Percentiles rank a stretch among this genome's conserved stretches.
Evolutionary conservation across 2,797 vertebrate genomes (phyloP).

Genomic region (Megalops cyprinoides): DNA sequence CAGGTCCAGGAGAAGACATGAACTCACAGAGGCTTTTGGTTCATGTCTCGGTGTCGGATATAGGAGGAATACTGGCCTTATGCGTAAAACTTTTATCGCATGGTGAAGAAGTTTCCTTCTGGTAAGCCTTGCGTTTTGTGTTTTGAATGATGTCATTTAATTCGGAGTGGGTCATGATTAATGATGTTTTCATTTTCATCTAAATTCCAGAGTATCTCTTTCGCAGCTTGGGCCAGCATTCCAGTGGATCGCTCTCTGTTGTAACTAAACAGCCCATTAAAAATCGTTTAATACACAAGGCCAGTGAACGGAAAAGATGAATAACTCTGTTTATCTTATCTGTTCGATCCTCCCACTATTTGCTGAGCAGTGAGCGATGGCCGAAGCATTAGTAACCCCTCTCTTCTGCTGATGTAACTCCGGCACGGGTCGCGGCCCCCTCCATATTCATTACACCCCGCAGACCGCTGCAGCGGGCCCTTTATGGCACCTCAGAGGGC

Average conservation of each 20-base stretch:
- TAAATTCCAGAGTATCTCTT: background rate
- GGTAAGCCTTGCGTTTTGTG: background rate
- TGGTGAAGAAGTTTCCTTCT: conserved; percentile 30
- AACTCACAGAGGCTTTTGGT: background rate
- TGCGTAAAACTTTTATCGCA: conserved; percentile 11
- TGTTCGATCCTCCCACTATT: background rate
- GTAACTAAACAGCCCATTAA: background rate
- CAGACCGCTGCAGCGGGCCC: conserved; percentile 46
- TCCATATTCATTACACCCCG: conserved; percentile 45
- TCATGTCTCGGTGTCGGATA: background rate
- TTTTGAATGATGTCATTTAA: conserved; percentile 3
- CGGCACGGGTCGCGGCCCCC: conserved; percentile 46
- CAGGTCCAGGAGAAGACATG: conserved; percentile 12
- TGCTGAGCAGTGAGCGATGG: conserved; percentile 27
- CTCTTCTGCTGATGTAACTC: conserved; percentile 50
- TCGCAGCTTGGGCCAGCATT: conserved; percentile 9
- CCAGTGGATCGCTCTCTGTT: conserved; percentile 18
- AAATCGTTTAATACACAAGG: conserved; percentile 23
- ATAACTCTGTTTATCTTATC: conserved; percentile 36
- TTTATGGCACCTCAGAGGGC: conserved; percentile 28
- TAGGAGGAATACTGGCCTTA: conserved; percentile 8
- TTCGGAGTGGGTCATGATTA: conserved; percentile 30
- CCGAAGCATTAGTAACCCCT: conserved; percentile 19
- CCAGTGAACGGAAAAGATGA: conserved; percentile 39
- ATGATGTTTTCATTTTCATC: conserved; percentile 32